These are phyloP conservation scores for Meiosimyza platycephala DNA, from an alignment of 2,888 invertebrate genomes.

Conservation along the genomic window DNA sequence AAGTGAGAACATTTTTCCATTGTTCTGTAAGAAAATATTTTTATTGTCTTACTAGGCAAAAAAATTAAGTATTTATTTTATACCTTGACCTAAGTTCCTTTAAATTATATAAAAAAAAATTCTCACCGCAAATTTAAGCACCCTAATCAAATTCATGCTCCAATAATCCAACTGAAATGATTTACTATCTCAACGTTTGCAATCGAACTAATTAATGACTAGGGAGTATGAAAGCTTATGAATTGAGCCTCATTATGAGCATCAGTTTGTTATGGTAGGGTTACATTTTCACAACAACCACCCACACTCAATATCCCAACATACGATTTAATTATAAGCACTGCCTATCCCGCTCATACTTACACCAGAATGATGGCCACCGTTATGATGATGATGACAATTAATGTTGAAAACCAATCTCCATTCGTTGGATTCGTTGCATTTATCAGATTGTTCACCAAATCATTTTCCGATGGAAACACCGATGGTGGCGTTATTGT, in stretches of 20 bases:
- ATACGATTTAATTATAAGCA: neutral
- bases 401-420: slow-evolving; percentile 65
- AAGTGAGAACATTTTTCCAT: too few species aligned
- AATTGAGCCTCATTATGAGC: neutral
- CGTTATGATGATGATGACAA: slow-evolving; percentile 63
- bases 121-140: neutral
- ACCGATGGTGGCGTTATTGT: slow-evolving; percentile 64
- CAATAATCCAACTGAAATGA: slow-evolving; percentile 30
- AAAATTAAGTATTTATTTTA: too few species aligned
- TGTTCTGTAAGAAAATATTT: too few species aligned
- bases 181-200: slow-evolving; percentile 27
- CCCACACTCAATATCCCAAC: neutral
- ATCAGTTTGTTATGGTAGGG: neutral
- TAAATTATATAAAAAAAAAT: too few species aligned
- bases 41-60: too few species aligned
- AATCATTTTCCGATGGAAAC: slow-evolving; percentile 64
- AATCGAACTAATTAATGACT: slow-evolving; percentile 34
- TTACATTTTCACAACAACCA: neutral
- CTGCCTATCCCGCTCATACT: slow-evolving; percentile 49
- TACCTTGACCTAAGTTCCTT: too few species aligned
- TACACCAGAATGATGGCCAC: slow-evolving; percentile 63
- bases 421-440: slow-evolving; percentile 61
- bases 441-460: slow-evolving; percentile 65
- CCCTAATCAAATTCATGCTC: slow-evolving; percentile 8
- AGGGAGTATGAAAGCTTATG: neutral